A percentile compares a stretch with the other conserved stretches of the same genome.
phyloP scores from a whole-genome alignment of 2,797 vertebrate genomes.

The Pitangus sulphuratus region DNA sequence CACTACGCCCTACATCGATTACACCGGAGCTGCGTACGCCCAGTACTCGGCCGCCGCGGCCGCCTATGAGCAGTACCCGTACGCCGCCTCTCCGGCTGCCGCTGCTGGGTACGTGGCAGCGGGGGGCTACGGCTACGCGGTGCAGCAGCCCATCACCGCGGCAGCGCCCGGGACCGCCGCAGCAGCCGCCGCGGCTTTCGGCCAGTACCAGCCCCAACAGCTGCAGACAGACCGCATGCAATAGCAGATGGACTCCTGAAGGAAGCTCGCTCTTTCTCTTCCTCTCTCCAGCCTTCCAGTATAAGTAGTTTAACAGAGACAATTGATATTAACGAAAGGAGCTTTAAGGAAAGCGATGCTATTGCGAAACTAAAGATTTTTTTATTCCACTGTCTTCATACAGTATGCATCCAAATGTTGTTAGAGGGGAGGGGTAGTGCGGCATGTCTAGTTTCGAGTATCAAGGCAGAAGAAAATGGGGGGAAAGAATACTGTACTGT shows the following conservation, averaged over 20 bases:
- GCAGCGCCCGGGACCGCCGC: constrained; percentile 88
- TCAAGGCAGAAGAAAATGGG: constrained; percentile 64
- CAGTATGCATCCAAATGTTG: constrained; percentile 64
- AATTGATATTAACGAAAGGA: constrained; percentile 66
- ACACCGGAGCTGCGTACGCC: constrained; percentile 93
- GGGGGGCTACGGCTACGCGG: constrained; percentile 91
- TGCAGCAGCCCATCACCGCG: constrained; percentile 90
- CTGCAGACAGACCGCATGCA: constrained; percentile 98
- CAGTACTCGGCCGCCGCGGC: constrained; percentile 91
- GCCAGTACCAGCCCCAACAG: constrained; percentile 96
- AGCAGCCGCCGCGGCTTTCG: constrained; percentile 87
- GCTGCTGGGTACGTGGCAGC: constrained; percentile 90
- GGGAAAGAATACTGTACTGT: constrained; percentile 46
- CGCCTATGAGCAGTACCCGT: constrained; percentile 95
- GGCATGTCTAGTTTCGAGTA: constrained; percentile 62
- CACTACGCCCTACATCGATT: constrained; percentile 95
- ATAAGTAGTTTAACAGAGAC: constrained; percentile 71
- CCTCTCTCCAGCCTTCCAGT: constrained; percentile 70
- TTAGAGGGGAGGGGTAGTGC: constrained; percentile 42
- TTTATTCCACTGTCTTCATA: constrained; percentile 67
- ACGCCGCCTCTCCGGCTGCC: constrained; percentile 90
- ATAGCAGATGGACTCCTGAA: constrained; percentile 82
- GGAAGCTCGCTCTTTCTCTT: constrained; percentile 68
- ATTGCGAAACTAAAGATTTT: constrained; percentile 65
- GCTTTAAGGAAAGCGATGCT: constrained; percentile 75